phyloP scores from a whole-genome alignment of 2,888 invertebrate species.

The Stictocephala bisonia region DNA sequence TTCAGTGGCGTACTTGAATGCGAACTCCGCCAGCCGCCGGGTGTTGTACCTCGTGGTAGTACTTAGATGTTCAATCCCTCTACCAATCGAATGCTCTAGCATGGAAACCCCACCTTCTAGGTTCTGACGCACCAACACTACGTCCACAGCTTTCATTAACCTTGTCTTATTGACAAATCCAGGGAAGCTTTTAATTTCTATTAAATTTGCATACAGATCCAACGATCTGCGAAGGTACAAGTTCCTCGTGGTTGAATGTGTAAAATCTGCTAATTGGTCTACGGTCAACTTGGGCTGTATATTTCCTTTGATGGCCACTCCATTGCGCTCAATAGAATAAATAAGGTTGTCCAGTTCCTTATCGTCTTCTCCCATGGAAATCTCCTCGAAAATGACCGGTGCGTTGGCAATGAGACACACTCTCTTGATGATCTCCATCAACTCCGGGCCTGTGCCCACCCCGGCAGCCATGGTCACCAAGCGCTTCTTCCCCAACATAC shows the following conservation, averaged over 20 bases:
- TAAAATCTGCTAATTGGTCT: no score
- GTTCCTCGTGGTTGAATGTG: not conserved
- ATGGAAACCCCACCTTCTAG: slow-evolving; percentile 18
- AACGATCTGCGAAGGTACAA: not conserved
- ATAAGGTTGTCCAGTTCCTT: slow-evolving; percentile 28
- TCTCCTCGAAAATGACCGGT: slow-evolving; percentile 27
- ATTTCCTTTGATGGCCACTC: slow-evolving; percentile 31
- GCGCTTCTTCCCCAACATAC: not conserved
- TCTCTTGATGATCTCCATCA: slow-evolving; percentile 5
- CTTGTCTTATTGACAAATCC: slow-evolving; percentile 22
- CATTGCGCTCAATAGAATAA: slow-evolving; percentile 34
- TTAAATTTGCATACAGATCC: slow-evolving; percentile 12
- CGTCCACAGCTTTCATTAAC: not conserved
- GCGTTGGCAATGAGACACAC: not conserved
- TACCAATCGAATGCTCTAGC: slow-evolving; percentile 22
- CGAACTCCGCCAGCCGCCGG: slow-evolving; percentile 23
- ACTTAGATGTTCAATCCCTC: slow-evolving; percentile 1
- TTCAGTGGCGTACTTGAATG: slow-evolving; percentile 16
- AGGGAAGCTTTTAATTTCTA: slow-evolving; percentile 10
- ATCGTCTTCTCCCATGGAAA: not conserved
- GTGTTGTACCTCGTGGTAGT: slow-evolving; percentile 23
- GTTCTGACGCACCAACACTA: slow-evolving; percentile 24
- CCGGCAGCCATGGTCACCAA: slow-evolving; percentile 33
- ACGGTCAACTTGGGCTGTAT: no score
- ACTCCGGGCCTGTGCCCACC: slow-evolving; percentile 26